Evolutionary conservation across 2,888 invertebrate genomes (phyloP), one percentile per base, ranked within the genome.

Genomic region (Andrena dorsata): DNA sequence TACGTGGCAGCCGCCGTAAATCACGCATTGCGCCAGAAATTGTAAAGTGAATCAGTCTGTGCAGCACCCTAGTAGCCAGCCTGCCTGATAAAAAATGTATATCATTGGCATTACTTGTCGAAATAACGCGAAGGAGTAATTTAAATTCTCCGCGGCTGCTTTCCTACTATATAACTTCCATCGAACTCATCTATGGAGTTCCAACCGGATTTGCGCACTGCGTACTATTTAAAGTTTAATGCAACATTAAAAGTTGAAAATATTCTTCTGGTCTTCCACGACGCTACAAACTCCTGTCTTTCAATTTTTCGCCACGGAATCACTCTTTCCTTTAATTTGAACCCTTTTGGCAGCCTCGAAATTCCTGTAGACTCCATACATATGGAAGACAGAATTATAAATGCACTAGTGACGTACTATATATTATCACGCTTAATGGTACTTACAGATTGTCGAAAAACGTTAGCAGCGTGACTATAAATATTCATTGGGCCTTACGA

Each of bases 171-270:
- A 41, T 16, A 61, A 20, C 20, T 61, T 35, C 28, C 10, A 20
- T 61, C 32, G 8, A 35, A 61, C 20, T 35, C 32, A 32, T 35
- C n/a, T 2, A 10, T 7, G n/a, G 4, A 35, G 2, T 16, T 32
- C 4, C 10, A 20, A 3, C 61, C 1, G 16, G 20, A 20, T 20
- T 35, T 32, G n/a, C 32, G 20, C 32, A 20, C 8, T 32, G 56
- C 56, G 56, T 13, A 56, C 8, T 20, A 20, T 32, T 61, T 61
- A n/a, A 61, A 35, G 16, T 20, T 61, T 61, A 20, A 61, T 61
- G 10, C 32, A 10, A 61, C 7, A 10, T 61, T 20, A 61, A 7
- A 61, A n/a, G 20, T 26, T n/a, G 7, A 49, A 47, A 49, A 64
- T 47, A 64, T 64, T 65, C 7, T n/a, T 49, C 20, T 10, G 8